Base-by-base conservation (phyloP, 2,888 invertebrate species). In the Monoplex corrugatus region DNA sequence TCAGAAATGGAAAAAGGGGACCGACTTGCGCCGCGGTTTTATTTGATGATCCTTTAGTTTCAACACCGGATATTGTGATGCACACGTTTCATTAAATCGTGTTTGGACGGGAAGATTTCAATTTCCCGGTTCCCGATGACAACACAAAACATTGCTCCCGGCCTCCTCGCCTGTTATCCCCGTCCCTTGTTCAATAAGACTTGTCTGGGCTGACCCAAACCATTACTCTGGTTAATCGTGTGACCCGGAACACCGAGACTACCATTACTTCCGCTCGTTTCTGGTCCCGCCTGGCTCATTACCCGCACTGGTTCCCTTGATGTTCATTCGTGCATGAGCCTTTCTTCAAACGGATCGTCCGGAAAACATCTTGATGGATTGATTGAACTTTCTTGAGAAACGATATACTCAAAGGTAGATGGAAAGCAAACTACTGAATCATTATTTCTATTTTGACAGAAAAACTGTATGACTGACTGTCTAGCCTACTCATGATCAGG, bases 151-250 rank as follows among this genome's bases (percentile, higher is more conserved):
- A 86, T 68, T 23, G 68, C 32, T 57, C 43, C n/a, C 50, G 16
- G 44, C 68, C 43, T 28, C 23, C 86, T 43, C 40, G 38, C 84
- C 57, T 57, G 32, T 23, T 5, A 38, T 28, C 75, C 57, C 40
- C 38, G 3, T 40, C 45, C 57, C 57, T 28, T 78, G 23, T 88
- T 80, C 88, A 88, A 83, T 83, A 80, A 82, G 40, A 57, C 88
- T 80, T 83, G 88, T 83, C 88, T 83, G 80, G 87, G 87, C 78
- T 50, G 80, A 57, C 87, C 87, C 87, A 78, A 78, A 87, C 87
- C 87, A 87, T 87, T 80, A 87, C 87, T 57, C 87, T 32, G 87
- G 87, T 87, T 87, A 87, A 87, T 87, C 87, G 87, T 57, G 87
- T 83, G 82, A 80, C 83, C 82, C 88, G 83, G 88, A 57, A 83